Conservation (phyloP, 2,797 vertebrate species). For the Esox lucius region DNA sequence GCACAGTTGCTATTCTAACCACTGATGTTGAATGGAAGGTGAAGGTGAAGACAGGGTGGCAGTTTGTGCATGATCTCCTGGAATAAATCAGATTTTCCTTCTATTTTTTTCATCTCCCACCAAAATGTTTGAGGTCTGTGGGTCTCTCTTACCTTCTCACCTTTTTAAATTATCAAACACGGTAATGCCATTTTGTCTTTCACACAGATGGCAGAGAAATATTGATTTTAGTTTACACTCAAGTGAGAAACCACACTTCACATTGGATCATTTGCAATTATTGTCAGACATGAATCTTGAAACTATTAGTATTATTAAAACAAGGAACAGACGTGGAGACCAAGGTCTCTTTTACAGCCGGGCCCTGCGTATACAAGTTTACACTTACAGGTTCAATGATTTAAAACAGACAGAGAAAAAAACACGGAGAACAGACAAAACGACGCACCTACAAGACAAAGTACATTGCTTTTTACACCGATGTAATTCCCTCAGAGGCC, state of each 20-base stretch:
- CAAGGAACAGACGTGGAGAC: no score
- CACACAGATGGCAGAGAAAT: conserved; percentile 18
- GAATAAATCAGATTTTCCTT: not conserved
- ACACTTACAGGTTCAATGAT: no score
- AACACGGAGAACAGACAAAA: no score
- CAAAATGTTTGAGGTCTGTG: not conserved
- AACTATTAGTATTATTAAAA: not conserved
- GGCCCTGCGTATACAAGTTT: no score
- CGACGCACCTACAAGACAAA: no score
- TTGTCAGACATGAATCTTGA: conserved; percentile 13
- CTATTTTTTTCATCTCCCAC: not conserved
- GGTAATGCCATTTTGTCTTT: conserved; percentile 12
- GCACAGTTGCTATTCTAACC: not conserved
- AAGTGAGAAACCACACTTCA: conserved; percentile 25
- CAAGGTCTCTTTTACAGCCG: no score
- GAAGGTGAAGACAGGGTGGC: not conserved
- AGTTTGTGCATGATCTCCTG: not conserved
- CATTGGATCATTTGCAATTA: conserved; percentile 32
- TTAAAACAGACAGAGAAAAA: no score
- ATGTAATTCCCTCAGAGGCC: no score
- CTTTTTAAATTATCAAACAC: not conserved
- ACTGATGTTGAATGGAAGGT: not conserved
- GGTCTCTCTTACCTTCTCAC: conserved; percentile 9
- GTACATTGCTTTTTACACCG: no score
- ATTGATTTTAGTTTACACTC: conserved; percentile 32